Evolutionary conservation across 2,888 invertebrate species (phyloP), one percentile per base, ranked within the genome.

Genomic region (Dioctria linearis): DNA sequence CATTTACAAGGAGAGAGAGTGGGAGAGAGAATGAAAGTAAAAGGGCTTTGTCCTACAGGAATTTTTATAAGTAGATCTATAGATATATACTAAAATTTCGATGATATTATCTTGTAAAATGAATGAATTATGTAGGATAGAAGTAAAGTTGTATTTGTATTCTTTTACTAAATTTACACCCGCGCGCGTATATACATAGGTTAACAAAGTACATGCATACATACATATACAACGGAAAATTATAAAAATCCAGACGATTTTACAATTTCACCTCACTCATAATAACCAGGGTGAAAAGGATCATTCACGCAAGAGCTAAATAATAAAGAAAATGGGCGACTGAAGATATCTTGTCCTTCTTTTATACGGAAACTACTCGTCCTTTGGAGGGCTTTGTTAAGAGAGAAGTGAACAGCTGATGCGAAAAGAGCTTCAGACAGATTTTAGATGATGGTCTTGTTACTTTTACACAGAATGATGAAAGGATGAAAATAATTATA

Each of bases 251-350:
- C 57, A 57, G 57, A 57, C 57, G 25, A 13, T 5, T 8, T 57
- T 5, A 57, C 5, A 8, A 57, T 6, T 11, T 57, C 11, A 4
- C 46, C 8, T 57, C 57, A n/a, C 46, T 46, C 25, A 25, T 25
- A 25, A 25, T 46, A 46, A 2, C 5, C 5, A 46, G 5, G 46
- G 46, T 46, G 25, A 11, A 57, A 57, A 57, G 57, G 57, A 57
- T 57, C 57, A 57, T 57, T 57, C 57, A 57, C 57, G 57, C 25
- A 57, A 57, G 25, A 57, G 5, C n/a, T 57, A 11, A 57, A 57
- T 25, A 13, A 13, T 57, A 2, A 57, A 8, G n/a, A n/a, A 57
- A 57, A 57, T 57, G 57, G 57, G n/a, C 11, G 57, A 57, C 11
- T 57, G 11, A 5, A 57, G 57, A 5, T 25, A 57, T 57, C 25